Evolutionary conservation across 1,140 invertebrate genomes (phyloP).

Genomic region (Pseudomyrmex flavicornis): DNA sequence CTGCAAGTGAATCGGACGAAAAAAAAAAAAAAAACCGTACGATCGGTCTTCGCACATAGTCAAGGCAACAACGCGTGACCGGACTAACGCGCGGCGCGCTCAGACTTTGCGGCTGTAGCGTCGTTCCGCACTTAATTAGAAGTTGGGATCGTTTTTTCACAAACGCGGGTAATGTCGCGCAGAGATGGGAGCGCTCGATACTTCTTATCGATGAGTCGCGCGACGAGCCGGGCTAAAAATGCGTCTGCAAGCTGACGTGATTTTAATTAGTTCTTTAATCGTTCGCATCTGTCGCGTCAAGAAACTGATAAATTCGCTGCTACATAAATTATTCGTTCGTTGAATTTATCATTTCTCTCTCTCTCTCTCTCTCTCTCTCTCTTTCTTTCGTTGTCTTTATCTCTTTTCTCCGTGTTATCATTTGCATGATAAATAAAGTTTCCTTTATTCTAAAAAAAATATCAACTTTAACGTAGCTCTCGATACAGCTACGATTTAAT

Average conservation of each 20-base stretch:
- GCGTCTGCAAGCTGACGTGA: conserved; percentile 30
- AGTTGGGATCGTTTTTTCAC: conserved; percentile 53
- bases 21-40: conserved; percentile 31
- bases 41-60: conserved; percentile 33
- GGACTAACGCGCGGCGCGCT: conserved; percentile 23
- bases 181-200: conserved; percentile 40
- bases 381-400: background rate
- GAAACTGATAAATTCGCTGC: conserved; percentile 30
- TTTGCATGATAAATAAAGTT: background rate
- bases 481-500: conserved; percentile 3
- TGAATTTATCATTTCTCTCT: background rate
- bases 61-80: conserved; percentile 29
- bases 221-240: conserved; percentile 38
- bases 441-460: background rate
- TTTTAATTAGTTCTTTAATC: conserved; percentile 60
- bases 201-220: conserved; percentile 44
- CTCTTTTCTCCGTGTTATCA: background rate
- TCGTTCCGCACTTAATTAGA: conserved; percentile 54
- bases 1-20: background rate
- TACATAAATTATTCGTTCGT: background rate
- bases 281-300: conserved; percentile 44
- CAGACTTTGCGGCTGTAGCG: background rate
- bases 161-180: background rate
- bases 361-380: background rate
- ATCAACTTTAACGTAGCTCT: background rate